Percentiles rank a stretch among this genome's conserved stretches.
phyloP scores from a whole-genome alignment of 1,140 invertebrate species.

The Drosophila ficusphila region DNA sequence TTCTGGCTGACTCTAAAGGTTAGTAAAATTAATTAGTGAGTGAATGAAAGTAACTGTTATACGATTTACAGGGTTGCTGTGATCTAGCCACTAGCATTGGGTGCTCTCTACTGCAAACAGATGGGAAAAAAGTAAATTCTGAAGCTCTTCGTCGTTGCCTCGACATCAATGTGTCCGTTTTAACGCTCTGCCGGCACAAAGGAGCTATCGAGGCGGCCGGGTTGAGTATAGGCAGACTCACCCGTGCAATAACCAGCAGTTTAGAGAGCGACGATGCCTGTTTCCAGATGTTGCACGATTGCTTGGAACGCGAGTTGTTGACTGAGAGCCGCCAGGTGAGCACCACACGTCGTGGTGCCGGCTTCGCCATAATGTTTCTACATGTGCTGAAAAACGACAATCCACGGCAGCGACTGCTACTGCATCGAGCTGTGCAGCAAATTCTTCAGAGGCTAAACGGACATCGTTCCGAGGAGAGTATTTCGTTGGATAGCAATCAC shows the following conservation, averaged over 20 bases:
- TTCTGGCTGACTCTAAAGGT: slow-evolving; percentile 93
- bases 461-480: not conserved
- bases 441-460: slow-evolving; percentile 56
- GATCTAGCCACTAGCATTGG: slow-evolving; percentile 76
- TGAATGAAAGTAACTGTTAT: slow-evolving; percentile 63
- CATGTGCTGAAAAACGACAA: slow-evolving; percentile 89
- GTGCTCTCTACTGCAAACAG: slow-evolving; percentile 22
- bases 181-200: slow-evolving; percentile 91
- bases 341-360: slow-evolving; percentile 90
- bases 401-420: slow-evolving; percentile 83
- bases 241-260: slow-evolving; percentile 47
- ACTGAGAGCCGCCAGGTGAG: slow-evolving; percentile 62
- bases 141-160: slow-evolving; percentile 84
- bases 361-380: slow-evolving; percentile 90
- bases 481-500: slow-evolving; percentile 40
- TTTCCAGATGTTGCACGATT: slow-evolving; percentile 54
- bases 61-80: slow-evolving; percentile 51
- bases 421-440: slow-evolving; percentile 81
- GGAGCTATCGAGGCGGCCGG: slow-evolving; percentile 91
- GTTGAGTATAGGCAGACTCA: slow-evolving; percentile 84
- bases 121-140: not conserved
- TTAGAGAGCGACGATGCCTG: slow-evolving; percentile 16
- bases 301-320: slow-evolving; percentile 60
- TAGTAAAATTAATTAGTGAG: slow-evolving; percentile 74
- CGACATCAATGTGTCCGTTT: slow-evolving; percentile 87